phyloP scores from a whole-genome alignment of 2,797 vertebrate genomes.

The Coluber constrictor region DNA sequence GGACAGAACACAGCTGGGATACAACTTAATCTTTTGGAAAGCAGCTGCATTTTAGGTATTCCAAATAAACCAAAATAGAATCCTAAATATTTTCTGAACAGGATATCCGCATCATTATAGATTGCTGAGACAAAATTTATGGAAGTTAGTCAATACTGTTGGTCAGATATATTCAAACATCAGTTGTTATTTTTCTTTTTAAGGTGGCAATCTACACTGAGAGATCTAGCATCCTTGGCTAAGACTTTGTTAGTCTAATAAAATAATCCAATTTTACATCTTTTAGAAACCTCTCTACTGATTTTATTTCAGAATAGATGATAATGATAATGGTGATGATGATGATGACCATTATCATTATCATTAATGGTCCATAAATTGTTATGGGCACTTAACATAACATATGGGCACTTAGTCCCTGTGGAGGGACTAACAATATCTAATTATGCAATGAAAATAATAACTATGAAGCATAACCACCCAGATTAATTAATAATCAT shows the following conservation, averaged over 20 bases:
- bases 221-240: not conserved
- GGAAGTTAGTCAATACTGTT: not conserved
- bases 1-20: fast-evolving
- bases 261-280: not conserved
- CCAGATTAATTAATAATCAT: not conserved
- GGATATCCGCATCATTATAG: not conserved
- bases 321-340: not conserved
- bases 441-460: not conserved
- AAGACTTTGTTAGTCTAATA: not conserved
- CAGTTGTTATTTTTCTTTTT: not conserved
- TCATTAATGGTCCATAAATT: not conserved
- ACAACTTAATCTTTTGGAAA: not conserved
- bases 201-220: not conserved
- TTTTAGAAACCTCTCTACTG: not conserved
- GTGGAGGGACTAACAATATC: not conserved
- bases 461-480: not conserved
- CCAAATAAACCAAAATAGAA: not conserved
- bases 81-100: not conserved
- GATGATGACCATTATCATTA: not conserved
- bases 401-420: too few species aligned
- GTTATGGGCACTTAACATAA: not conserved
- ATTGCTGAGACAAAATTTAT: not conserved
- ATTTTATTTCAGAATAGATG: not conserved
- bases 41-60: not conserved
- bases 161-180: not conserved